Base-by-base conservation (phyloP, 2,888 invertebrate species). In the Mayetiola destructor region DNA sequence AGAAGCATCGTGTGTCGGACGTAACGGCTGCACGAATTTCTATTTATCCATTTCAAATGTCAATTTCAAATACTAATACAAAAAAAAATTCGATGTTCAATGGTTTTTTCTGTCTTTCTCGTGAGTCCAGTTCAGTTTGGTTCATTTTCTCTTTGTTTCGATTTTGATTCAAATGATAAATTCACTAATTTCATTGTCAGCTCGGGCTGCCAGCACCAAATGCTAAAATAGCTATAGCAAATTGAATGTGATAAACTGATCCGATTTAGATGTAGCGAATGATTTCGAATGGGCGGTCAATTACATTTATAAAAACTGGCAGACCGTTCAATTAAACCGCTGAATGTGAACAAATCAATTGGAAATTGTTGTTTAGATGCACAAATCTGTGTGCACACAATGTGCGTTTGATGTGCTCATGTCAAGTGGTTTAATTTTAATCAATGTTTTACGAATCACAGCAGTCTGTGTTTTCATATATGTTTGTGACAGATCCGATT, bases 401-500 rank as follows among this genome's bases (percentile, higher is more conserved):
- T 4, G 4, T 12, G n/a, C n/a, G 8, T 37, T 9, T 16, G 14
- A 12, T 27, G n/a, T 27, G n/a, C 27, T 12, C 32, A 48, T 16
- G 48, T 48, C 48, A 48, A 48, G 48, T 48, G 48, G 27, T 48
- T 48, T 48, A 48, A 48, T 48, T 48, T 48, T 14, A 48, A 27
- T 16, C 27, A 27, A 48, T n/a, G 48, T 27, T 48, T 48, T 48
- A 27, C 48, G 4, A 27, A n/a, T 48, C 29, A 27, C 27, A 27
- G 48, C 48, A 23, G n/a, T 14, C 23, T 27, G 12, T 27, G n/a
- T n/a, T n/a, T n/a, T n/a, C n/a, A n/a, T 48, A 23, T 42, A 20
- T 48, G 48, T 48, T 48, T 48, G 27, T 48, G 48, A 48, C 48
- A 48, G 48, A 48, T 48, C 48, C 23, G 27, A 48, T 48, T 48